A percentile compares a stretch with the other conserved stretches of the same genome.
Evolutionary conservation across 2,888 invertebrate genomes (phyloP).

Genomic region (Microctonus brassicae): DNA sequence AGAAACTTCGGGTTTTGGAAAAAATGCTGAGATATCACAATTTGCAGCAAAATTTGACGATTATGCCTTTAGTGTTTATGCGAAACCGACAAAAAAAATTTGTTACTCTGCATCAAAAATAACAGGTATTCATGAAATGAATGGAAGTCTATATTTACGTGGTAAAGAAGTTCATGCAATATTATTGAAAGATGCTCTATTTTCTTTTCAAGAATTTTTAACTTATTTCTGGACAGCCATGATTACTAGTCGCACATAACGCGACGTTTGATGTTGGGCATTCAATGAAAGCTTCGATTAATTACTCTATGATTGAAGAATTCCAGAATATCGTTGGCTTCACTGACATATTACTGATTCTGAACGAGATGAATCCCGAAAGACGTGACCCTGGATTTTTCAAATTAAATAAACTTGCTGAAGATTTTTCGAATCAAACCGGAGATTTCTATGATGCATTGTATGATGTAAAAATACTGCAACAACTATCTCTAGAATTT

Average conservation of each 20-base stretch:
- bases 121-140: too few species aligned
- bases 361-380: constrained; percentile 22
- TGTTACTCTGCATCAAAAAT: constrained; percentile 26
- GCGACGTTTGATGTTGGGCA: too few species aligned
- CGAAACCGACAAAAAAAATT: constrained; percentile 38
- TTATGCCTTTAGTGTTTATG: constrained; percentile 24
- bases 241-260: too few species aligned
- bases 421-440: constrained; percentile 12
- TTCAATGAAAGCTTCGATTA: neutral
- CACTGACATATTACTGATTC: constrained; percentile 32
- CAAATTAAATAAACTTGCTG: constrained; percentile 11
- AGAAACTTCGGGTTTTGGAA: constrained; percentile 46
- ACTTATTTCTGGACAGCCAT: too few species aligned
- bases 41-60: constrained; percentile 42
- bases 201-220: too few species aligned
- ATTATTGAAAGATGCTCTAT: too few species aligned
- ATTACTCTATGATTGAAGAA: constrained; percentile 27
- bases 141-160: too few species aligned
- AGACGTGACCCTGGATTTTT: constrained; percentile 13
- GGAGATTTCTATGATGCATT: constrained; percentile 32
- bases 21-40: constrained; percentile 43
- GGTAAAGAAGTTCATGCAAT: too few species aligned
- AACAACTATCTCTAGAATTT: constrained; percentile 17
- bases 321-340: constrained; percentile 40
- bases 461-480: constrained; percentile 30